These are phyloP conservation scores for Calyptomena viridis DNA, from an alignment of 2,113 vertebrate genomes.

Conservation along the genomic window DNA sequence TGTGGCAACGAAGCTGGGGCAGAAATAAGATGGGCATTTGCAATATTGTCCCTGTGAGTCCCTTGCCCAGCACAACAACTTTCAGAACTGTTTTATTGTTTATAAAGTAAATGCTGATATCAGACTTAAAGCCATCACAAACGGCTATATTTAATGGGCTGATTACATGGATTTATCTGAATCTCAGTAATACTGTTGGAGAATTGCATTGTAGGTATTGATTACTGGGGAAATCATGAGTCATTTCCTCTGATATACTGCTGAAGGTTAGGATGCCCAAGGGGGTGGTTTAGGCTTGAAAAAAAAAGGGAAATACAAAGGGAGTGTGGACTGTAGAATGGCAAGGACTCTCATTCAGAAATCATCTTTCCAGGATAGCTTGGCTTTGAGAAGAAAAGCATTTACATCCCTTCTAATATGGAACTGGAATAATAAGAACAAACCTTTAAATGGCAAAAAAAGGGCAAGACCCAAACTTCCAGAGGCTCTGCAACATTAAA, in stretches of 20 bases:
- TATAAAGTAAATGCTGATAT: not conserved
- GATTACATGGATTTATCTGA: not conserved
- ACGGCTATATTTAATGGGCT: not conserved
- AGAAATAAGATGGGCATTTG: not conserved
- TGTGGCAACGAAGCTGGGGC: not conserved
- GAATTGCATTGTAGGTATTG: conserved; percentile 16
- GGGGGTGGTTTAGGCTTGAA: conserved; percentile 33
- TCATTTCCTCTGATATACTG: not conserved
- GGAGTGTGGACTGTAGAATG: not conserved
- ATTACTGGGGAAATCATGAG: not conserved
- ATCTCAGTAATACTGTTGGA: not conserved
- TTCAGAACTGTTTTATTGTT: not conserved
- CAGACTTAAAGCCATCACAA: not conserved
- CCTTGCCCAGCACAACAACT: not conserved
- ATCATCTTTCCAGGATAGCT: not conserved
- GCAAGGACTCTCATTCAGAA: not conserved
- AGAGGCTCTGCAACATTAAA: not conserved
- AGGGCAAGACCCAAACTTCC: not conserved
- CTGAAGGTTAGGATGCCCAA: conserved; percentile 4
- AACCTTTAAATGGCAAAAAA: not conserved
- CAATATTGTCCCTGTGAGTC: not conserved
- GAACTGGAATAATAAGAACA: not conserved
- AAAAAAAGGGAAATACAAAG: not conserved
- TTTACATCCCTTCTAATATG: not conserved
- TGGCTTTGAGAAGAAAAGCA: not conserved